These are phyloP conservation scores for Hestina assimilis DNA, from an alignment of 1,140 invertebrate genomes.

Conservation along the genomic window DNA sequence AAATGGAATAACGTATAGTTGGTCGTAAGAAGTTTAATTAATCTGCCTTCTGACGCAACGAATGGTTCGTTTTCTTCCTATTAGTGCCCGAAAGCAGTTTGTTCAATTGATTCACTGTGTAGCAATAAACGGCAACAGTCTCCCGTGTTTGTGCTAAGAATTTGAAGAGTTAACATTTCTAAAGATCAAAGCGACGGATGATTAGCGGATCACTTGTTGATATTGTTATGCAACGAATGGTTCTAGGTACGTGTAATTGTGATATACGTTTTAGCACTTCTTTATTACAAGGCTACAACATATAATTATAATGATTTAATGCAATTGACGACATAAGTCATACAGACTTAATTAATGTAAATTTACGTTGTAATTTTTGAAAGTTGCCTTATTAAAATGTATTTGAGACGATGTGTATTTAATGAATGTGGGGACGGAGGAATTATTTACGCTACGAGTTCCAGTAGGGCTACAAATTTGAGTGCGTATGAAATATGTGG, in stretches of 20 bases:
- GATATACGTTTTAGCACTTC: constrained; percentile 59
- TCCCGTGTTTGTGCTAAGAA: constrained; percentile 56
- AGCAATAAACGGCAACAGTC: constrained; percentile 53
- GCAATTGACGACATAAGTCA: too few species aligned
- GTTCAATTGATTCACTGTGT: constrained; percentile 65
- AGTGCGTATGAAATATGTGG: constrained; percentile 57
- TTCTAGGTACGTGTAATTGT: constrained; percentile 48
- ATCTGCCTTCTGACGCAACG: constrained; percentile 60
- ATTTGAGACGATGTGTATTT: constrained; percentile 59
- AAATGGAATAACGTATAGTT: constrained; percentile 60
- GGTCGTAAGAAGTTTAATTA: constrained; percentile 69
- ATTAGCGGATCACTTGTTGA: constrained; percentile 61
- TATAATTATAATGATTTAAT: too few species aligned
- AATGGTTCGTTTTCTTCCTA: constrained; percentile 62
- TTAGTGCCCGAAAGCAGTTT: constrained; percentile 66
- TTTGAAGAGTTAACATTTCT: constrained; percentile 65
- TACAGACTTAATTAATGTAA: constrained; percentile 26
- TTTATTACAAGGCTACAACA: constrained; percentile 8
- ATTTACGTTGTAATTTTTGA: constrained; percentile 54
- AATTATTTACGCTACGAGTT: constrained; percentile 69
- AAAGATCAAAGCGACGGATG: constrained; percentile 62
- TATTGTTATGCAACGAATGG: constrained; percentile 65
- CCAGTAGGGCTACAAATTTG: constrained; percentile 49
- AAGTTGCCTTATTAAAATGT: constrained; percentile 61
- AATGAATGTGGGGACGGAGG: constrained; percentile 60